Percentiles rank a stretch among this genome's conserved stretches.
phyloP scores from a whole-genome alignment of 2,888 invertebrate genomes.

The Hofmannophila pseudospretella region DNA sequence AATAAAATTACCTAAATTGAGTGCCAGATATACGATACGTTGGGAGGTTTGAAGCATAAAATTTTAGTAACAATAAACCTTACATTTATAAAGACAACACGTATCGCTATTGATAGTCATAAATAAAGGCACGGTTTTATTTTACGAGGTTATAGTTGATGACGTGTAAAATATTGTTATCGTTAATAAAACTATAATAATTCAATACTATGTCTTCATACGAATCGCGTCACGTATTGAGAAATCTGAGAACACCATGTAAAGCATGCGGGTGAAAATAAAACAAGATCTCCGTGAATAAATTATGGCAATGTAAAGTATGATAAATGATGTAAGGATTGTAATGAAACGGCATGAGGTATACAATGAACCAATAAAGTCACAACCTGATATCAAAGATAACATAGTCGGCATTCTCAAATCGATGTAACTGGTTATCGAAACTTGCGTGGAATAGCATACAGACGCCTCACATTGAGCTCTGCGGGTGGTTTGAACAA shows the following conservation, averaged over 20 bases:
- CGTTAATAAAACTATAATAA: constrained; percentile 64
- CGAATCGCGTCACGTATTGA: constrained; percentile 67
- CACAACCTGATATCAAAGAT: constrained; percentile 17
- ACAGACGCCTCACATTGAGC: constrained; percentile 67
- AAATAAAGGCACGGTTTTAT: constrained; percentile 52
- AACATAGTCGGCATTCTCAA: constrained; percentile 17
- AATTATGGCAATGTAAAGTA: constrained; percentile 74
- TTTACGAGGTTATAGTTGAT: constrained; percentile 52
- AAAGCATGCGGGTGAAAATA: constrained; percentile 59
- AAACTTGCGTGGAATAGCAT: constrained; percentile 46
- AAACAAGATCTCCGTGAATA: constrained; percentile 70
- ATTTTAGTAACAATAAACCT: constrained; percentile 22
- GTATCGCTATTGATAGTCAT: constrained; percentile 36
- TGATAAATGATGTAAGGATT: constrained; percentile 73
- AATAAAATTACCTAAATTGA: constrained; percentile 28
- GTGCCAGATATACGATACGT: constrained; percentile 35
- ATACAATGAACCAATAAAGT: constrained; percentile 45
- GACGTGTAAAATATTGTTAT: constrained; percentile 73
- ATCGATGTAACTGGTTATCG: constrained; percentile 5
- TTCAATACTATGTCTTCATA: constrained; percentile 54
- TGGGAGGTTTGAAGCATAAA: constrained; percentile 27
- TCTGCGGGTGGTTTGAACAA: constrained; percentile 68
- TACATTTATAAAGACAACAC: constrained; percentile 36
- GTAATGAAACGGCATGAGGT: constrained; percentile 67
- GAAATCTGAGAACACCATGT: constrained; percentile 69